Conservation (phyloP, 1,140 invertebrate species). For the Choristoneura fumiferana region DNA sequence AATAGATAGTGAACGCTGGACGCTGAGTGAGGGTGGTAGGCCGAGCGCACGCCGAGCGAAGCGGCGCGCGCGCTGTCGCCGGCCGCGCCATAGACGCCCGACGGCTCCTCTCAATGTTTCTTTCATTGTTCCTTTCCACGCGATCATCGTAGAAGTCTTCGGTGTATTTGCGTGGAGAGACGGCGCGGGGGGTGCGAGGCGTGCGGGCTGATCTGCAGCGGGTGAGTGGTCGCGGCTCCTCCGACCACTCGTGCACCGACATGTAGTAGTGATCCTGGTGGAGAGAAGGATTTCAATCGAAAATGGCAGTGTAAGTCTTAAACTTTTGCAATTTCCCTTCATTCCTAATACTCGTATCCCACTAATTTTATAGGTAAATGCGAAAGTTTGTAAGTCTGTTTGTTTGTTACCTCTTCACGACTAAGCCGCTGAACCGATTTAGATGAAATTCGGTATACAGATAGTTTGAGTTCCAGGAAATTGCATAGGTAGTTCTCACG, state of each 20-base stretch:
- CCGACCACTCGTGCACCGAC: slow-evolving; percentile 53
- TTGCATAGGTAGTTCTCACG: no score
- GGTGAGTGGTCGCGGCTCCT: slow-evolving; percentile 51
- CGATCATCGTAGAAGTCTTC: slow-evolving; percentile 29
- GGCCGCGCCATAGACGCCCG: slow-evolving; percentile 40
- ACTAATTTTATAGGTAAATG: no score
- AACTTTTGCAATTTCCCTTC: no score
- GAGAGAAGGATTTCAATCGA: no score
- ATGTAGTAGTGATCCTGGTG: slow-evolving; percentile 45
- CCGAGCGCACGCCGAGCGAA: slow-evolving; percentile 48
- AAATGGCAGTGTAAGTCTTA: no score
- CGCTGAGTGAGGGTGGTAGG: slow-evolving; percentile 53
- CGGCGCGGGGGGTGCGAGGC: slow-evolving; percentile 47
- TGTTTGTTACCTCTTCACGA: no score
- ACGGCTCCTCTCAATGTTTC: slow-evolving; percentile 27
- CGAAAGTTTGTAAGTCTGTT: no score
- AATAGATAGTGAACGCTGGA: slow-evolving; percentile 67
- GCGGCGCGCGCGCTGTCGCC: slow-evolving; percentile 48
- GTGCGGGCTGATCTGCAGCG: slow-evolving; percentile 59
- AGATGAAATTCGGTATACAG: no score
- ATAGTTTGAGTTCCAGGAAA: no score
- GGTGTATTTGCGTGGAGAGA: slow-evolving; percentile 44
- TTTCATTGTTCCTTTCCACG: slow-evolving; percentile 38
- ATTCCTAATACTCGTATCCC: no score
- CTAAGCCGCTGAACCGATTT: no score